Evolutionary conservation across 1,140 invertebrate genomes (phyloP), one percentile per base, ranked within the genome.

Genomic region (Euura lappo): DNA sequence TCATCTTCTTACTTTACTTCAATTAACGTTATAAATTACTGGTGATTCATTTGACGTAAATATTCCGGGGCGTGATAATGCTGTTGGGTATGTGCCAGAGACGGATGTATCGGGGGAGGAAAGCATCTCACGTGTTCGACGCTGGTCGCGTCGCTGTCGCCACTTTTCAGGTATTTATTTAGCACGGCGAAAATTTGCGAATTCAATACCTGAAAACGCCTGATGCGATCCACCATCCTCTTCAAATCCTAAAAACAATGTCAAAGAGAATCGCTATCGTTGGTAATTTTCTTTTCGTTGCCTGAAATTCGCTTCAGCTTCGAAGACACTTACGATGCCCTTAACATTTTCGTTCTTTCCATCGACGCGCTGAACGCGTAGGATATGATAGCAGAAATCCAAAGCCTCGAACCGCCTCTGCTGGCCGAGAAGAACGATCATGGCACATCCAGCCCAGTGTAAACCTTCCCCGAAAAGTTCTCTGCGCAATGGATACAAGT

Each of bases 361-460:
- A 88, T 99, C 98, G 1, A 99, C 97, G 72, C 97, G 89, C 88
- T 99, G 98, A 1, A 99, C 97, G 78, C 97, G 89, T 44, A 99
- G 90, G 81, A 99, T 97, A 84, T 99, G 98, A 89, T 99, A 99
- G 87, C 97, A 98, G 89, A 99, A 99, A 88, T 99, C 99, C 44
- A 99, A 91, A 8, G 98, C 97, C 85, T 99, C 98, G 88, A 99
- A 99, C 71, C 98, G 89, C 74, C 97, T 89, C 88, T 99, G 97
- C 84, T 99, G 98, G 0, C 96, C 96, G 65, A 99, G 89, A 28
- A 99, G 89, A n/a, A 97, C 94, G 72, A 99, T 97, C 90, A 99
- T 97, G n/a, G 97, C 94, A 87, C 98, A 99, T 0, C 98, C 98
- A 45, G 98, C 98, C 98, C 98, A 99, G 87, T 99, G 97, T 0